Evolutionary conservation across 53 echinoderm and acorn worm species (phyloP).

Genomic region (Echinarachnius parma): DNA sequence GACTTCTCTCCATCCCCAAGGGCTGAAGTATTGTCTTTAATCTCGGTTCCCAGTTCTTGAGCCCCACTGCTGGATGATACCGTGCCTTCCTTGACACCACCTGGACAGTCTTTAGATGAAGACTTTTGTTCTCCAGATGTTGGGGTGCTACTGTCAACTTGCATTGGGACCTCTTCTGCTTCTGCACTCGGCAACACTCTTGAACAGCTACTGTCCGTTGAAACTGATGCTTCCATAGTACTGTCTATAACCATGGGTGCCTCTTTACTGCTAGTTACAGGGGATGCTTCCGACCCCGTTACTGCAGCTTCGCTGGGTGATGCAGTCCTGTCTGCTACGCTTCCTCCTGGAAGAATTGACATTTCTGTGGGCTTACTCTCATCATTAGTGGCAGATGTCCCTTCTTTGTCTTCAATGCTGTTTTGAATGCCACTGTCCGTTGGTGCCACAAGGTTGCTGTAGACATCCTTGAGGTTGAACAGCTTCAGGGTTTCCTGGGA

Average conservation of each 20-base stretch:
- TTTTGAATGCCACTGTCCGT: background rate
- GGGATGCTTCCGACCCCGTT: background rate
- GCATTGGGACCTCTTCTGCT: background rate
- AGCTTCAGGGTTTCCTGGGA: conserved; percentile 58
- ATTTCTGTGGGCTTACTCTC: background rate
- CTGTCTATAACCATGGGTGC: too few relatives aligned
- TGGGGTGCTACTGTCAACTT: too few relatives aligned
- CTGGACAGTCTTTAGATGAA: too few relatives aligned
- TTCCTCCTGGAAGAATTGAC: background rate
- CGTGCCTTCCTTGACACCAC: too few relatives aligned
- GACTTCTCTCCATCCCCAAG: background rate
- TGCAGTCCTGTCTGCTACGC: background rate
- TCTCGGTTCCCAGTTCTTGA: background rate
- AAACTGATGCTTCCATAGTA: conserved; percentile 1
- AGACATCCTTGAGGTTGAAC: conserved; percentile 58
- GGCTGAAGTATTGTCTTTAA: too few relatives aligned
- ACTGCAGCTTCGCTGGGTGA: background rate
- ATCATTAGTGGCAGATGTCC: background rate
- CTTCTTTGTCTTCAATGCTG: background rate
- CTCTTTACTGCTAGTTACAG: too few relatives aligned
- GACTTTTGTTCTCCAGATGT: too few relatives aligned
- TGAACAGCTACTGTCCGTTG: conserved; percentile 3
- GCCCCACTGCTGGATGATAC: background rate
- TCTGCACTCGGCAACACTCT: too few relatives aligned
- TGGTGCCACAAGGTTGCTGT: conserved; percentile 32